Evolutionary conservation across 2,113 vertebrate species (phyloP).

Genomic region (Sphyrna mokarran): DNA sequence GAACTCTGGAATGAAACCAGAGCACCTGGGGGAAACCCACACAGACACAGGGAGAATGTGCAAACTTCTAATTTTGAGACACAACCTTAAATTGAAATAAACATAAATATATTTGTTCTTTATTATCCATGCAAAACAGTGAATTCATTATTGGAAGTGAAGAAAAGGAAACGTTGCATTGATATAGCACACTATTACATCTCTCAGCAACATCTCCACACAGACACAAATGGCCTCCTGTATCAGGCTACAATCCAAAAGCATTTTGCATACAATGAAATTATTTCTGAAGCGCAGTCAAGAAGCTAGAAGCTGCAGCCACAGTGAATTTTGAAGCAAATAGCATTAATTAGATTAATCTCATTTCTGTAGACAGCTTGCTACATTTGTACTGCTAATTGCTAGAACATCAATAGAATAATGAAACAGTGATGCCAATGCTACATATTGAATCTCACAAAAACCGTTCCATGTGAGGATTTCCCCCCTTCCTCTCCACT

Average conservation of each 20-base stretch:
- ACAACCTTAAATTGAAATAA: neutral
- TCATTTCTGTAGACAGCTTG: neutral
- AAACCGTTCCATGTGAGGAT: neutral
- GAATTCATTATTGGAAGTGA: neutral
- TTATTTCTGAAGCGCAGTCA: neutral
- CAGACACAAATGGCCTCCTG: neutral
- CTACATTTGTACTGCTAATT: neutral
- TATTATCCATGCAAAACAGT: neutral
- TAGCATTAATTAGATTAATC: neutral
- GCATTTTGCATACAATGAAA: neutral
- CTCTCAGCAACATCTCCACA: neutral
- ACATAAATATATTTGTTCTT: neutral
- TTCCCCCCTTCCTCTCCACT: no score
- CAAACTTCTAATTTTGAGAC: neutral
- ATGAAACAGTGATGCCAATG: neutral
- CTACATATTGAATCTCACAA: neutral
- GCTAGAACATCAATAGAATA: neutral
- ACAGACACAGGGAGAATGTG: no score
- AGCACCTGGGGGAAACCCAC: no score
- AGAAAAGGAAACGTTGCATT: neutral
- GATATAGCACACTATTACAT: neutral
- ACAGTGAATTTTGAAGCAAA: neutral
- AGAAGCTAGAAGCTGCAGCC: neutral
- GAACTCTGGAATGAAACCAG: no score
- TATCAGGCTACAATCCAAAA: neutral